Percentiles rank a stretch among this genome's conserved stretches.
phyloP scores from a whole-genome alignment of 2,888 invertebrate species.

The Drosophila emarginata region DNA sequence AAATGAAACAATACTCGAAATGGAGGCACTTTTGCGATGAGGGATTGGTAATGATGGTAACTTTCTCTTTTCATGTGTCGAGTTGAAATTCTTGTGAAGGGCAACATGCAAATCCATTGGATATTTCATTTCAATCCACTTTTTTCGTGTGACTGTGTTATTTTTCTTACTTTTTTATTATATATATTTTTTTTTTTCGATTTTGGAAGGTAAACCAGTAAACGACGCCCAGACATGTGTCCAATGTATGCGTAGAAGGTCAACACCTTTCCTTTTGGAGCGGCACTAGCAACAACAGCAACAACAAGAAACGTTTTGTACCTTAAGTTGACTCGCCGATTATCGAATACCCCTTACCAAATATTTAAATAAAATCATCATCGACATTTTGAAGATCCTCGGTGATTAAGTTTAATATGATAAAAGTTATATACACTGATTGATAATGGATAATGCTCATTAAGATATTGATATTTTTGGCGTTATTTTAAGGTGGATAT shows the following conservation, averaged over 20 bases:
- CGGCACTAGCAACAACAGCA: not conserved
- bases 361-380: too few relatives aligned
- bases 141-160: not conserved
- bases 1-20: not conserved
- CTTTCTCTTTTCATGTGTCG: constrained; percentile 38
- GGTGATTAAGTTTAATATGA: too few relatives aligned
- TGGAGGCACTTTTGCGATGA: constrained; percentile 5
- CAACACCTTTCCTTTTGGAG: constrained; percentile 69
- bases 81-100: constrained; percentile 56
- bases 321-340: not conserved
- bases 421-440: too few relatives aligned
- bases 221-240: constrained; percentile 27
- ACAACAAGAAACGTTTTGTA: not conserved
- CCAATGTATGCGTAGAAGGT: constrained; percentile 5
- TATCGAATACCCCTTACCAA: not conserved
- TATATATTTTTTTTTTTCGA: constrained; percentile 9
- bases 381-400: too few relatives aligned
- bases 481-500: too few relatives aligned
- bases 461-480: too few relatives aligned
- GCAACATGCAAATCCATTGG: constrained; percentile 51
- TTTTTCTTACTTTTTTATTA: too few relatives aligned
- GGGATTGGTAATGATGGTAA: not conserved
- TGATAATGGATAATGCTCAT: too few relatives aligned
- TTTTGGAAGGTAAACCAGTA: constrained; percentile 60
- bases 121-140: constrained; percentile 29